Percentiles rank a stretch among this genome's conserved stretches.
Evolutionary conservation across 2,888 invertebrate genomes (phyloP).

Genomic region (Lissocephala sabroskyi): DNA sequence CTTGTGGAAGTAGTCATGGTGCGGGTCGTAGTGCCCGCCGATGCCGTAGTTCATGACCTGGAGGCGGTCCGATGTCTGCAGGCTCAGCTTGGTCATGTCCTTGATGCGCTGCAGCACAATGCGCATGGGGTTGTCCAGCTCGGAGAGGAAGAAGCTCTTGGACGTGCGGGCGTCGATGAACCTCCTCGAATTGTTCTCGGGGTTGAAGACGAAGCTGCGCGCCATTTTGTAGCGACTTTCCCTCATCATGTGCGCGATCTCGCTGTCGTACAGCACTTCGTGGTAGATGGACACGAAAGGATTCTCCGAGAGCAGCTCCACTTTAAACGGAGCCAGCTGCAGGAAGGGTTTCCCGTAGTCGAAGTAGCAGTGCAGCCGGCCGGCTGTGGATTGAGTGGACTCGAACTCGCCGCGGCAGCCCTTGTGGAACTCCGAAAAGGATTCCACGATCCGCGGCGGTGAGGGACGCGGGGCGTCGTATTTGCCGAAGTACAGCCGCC

Average conservation of each 20-base stretch:
- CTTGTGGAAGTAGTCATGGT: slow-evolving; percentile 22
- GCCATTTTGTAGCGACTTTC: slow-evolving; percentile 9
- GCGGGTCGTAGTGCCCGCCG: slow-evolving; percentile 76
- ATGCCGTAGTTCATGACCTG: slow-evolving; percentile 71
- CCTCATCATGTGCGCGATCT: slow-evolving; percentile 72
- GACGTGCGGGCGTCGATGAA: slow-evolving; percentile 22
- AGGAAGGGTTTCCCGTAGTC: slow-evolving; percentile 79
- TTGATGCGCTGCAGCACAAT: slow-evolving; percentile 73
- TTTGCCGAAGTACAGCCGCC: no score
- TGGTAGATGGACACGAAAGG: slow-evolving; percentile 75
- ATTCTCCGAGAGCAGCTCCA: slow-evolving; percentile 74
- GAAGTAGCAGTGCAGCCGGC: slow-evolving; percentile 79
- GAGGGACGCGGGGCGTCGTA: no score
- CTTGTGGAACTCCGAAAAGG: not conserved
- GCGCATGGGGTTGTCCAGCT: slow-evolving; percentile 50
- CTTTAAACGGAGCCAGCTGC: slow-evolving; percentile 83
- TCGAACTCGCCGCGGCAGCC: slow-evolving; percentile 5
- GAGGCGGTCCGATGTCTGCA: slow-evolving; percentile 75
- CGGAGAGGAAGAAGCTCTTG: slow-evolving; percentile 22
- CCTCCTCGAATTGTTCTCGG: not conserved
- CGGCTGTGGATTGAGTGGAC: not conserved
- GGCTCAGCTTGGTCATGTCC: slow-evolving; percentile 74
- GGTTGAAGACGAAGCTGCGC: slow-evolving; percentile 3
- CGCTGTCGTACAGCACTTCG: slow-evolving; percentile 75
- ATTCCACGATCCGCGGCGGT: no score